phyloP scores from a whole-genome alignment of 2,113 vertebrate genomes.

The Poeciliopsis prolifica region DNA sequence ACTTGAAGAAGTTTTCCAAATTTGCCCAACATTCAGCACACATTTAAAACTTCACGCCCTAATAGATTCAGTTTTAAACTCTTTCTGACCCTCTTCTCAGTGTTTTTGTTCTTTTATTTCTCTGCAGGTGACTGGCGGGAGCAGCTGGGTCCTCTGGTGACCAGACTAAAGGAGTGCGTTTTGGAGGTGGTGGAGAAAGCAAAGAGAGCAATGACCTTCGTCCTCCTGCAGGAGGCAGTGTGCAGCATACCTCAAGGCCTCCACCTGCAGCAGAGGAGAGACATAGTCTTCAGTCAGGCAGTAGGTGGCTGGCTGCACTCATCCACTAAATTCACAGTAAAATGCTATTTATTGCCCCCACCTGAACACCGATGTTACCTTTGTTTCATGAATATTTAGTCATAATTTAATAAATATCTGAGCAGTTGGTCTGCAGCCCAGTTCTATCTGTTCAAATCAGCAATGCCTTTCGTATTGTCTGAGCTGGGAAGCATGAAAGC shows the following conservation, averaged over 20 bases:
- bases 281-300: slow-evolving; percentile 96
- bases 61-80: not conserved
- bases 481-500: not conserved
- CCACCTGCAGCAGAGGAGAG: slow-evolving; percentile 90
- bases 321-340: not conserved
- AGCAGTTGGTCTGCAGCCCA: too few relatives aligned
- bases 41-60: not conserved
- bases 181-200: slow-evolving; percentile 89
- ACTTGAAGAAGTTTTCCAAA: not conserved
- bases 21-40: not conserved
- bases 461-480: not conserved
- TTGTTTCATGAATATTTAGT: too few relatives aligned
- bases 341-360: too few relatives aligned
- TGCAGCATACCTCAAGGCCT: slow-evolving; percentile 91
- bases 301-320: slow-evolving; percentile 78
- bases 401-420: too few relatives aligned
- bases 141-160: slow-evolving; percentile 86
- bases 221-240: slow-evolving; percentile 93
- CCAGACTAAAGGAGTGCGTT: slow-evolving; percentile 91
- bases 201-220: slow-evolving; percentile 91
- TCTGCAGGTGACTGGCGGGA: slow-evolving; percentile 88
- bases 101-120: slow-evolving; percentile 1
- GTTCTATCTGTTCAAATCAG: not conserved
- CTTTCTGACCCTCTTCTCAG: not conserved
- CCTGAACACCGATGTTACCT: too few relatives aligned